Base-by-base conservation (phyloP, 2,113 vertebrate species). In the Rhabdornis inornatus region DNA sequence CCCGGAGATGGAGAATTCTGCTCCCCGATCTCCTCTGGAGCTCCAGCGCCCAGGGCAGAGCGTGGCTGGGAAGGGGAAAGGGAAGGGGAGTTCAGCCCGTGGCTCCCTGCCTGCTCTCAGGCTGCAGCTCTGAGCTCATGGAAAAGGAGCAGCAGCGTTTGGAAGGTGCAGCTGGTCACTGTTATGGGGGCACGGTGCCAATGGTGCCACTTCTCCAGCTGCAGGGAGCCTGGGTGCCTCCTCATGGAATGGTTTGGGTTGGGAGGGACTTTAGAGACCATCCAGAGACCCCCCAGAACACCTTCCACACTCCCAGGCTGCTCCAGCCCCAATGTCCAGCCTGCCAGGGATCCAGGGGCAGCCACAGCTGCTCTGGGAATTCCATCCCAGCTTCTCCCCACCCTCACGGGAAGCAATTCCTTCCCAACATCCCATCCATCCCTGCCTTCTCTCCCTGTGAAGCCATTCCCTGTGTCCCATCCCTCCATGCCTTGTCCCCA, bases 81-180 rank as follows among this genome's bases (percentile, higher is more conserved):
- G 40, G 40, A 40, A 40, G 40, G 40, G 40, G 13, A 42, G 40
- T 42, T 15, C 15, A 42, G 40, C 40, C 40, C 15, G 40, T 42
- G 40, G 40, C 40, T 42, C 40, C 40, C 40, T 42, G 39, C 39
- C 39, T 42, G 95, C 98, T 95, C 97, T 98, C 95, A 95, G 78
- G 92, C 96, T 87, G 91, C 94, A 97, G 97, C 97, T 97, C 77
- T 92, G 96, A 96, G 98, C 97, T 97, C 97, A 96, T 97, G 91
- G 83, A 96, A 97, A 93, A 61, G 35, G 61, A 96, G 96, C 90
- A 97, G 98, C 97, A 98, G 97, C 86, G 78, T 97, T 98, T 95
- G 98, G 98, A 95, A 95, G 98, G 96, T 98, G 90, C 98, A 98
- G 98, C 97, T 98, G 98, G 97, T 95, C 94, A 92, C 95, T 68